Evolutionary conservation across 2,113 vertebrate genomes (phyloP), one percentile per base, ranked within the genome.

Genomic region (Sialia sialis): DNA sequence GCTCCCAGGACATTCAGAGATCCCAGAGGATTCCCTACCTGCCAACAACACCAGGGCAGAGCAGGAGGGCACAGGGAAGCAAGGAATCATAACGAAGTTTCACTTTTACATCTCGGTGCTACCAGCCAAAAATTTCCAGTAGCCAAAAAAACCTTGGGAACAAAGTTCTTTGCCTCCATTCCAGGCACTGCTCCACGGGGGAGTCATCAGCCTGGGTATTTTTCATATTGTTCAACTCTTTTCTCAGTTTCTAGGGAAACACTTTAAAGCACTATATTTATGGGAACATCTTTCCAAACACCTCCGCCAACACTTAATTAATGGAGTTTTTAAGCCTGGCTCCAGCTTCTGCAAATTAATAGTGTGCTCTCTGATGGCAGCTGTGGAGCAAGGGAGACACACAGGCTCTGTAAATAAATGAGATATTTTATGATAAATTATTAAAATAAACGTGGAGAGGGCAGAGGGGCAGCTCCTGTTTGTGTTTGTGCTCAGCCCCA

Each of bases 211-310:
- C 64, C 73, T 58, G 63, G 48, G 68, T 88, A 30, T 85, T 94
- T 90, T 80, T 87, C 59, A 48, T 93, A 90, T 84, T 69, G 78
- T 80, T 96, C 82, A 90, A 95, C 89, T 94, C 91, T 58, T 86
- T 46, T 62, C 82, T 87, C 93, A 93, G 97, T 96, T 97, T 97
- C 96, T 97, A 97, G 93, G 96, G 95, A 95, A 96, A 97, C 96
- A 96, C 84, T 94, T 94, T 75, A 59, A 58, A 96, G 92, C 79
- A 90, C 96, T 97, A 14, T 96, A 96, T 97, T 94, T 96, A 92
- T 95, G 34, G 3, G 91, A 94, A 86, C 1, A 7, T 93, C 95
- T 95, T 97, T 89, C 92, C 87, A 95, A 97, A 95, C 94, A 96
- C 85, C 93, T 96, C 96, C 74, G 4, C 91, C 95, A 94, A 93